Evolutionary conservation across 2,113 vertebrate species (phyloP).

Genomic region (Lampris megalopsis): DNA sequence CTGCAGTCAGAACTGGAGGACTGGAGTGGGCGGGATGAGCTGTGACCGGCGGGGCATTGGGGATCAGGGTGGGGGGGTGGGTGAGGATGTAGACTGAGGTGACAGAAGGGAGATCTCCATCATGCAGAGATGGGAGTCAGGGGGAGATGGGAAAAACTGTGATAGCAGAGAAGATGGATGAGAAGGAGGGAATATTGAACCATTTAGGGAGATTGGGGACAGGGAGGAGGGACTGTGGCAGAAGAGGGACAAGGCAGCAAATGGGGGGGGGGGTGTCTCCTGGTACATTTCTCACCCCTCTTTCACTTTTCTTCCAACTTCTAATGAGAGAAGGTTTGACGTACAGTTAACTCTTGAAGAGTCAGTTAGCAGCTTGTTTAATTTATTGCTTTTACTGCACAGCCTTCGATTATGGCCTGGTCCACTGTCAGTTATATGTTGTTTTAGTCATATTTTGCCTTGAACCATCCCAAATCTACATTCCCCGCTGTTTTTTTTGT

Average conservation of each 20-base stretch:
- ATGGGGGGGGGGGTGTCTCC: neutral
- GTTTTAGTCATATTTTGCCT: neutral
- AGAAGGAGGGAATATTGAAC: slow-evolving; percentile 16
- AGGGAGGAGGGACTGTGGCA: neutral
- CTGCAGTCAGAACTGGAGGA: slow-evolving; percentile 88
- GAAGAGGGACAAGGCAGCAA: neutral
- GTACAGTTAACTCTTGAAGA: slow-evolving; percentile 53
- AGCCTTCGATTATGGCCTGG: slow-evolving; percentile 11
- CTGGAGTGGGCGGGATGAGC: slow-evolving; percentile 84
- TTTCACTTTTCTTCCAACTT: slow-evolving; percentile 36
- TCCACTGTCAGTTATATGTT: neutral
- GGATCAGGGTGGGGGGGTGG: neutral
- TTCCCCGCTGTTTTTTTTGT: neutral
- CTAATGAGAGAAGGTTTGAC: slow-evolving; percentile 36
- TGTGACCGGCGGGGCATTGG: slow-evolving; percentile 69
- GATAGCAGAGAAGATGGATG: slow-evolving; percentile 22
- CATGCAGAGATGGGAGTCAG: slow-evolving; percentile 24
- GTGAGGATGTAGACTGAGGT: neutral
- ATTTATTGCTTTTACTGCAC: slow-evolving; percentile 60
- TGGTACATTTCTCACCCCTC: slow-evolving; percentile 16
- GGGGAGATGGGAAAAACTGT: slow-evolving; percentile 49
- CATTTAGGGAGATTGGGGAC: neutral
- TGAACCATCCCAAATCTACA: neutral
- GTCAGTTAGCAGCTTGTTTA: slow-evolving; percentile 53
- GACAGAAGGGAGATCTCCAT: neutral